These are phyloP conservation scores for Hermaeophaga mercurialis DNA, from an alignment of 2,888 invertebrate genomes.

Conservation along the genomic window DNA sequence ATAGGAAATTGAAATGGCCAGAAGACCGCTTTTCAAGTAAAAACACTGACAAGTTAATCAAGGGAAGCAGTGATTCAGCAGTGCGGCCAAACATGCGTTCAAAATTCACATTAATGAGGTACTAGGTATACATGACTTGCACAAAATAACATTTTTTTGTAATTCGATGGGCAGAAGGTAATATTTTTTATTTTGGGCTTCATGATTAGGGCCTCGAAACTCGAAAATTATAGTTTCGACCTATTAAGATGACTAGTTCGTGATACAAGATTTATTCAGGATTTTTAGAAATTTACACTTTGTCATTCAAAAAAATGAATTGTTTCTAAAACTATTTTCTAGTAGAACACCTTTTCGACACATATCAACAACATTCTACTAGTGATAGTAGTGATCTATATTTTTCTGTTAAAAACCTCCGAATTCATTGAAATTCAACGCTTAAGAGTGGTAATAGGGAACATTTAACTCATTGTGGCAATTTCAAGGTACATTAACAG, in stretches of 20 bases:
- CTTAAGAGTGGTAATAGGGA: no score
- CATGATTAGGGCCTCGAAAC: slow-evolving; percentile 14
- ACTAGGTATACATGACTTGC: slow-evolving; percentile 34
- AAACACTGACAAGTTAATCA: slow-evolving; percentile 59
- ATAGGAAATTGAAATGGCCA: slow-evolving; percentile 46
- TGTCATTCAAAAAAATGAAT: no score
- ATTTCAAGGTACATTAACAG: slow-evolving; percentile 22
- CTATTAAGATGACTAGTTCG: slow-evolving; percentile 16
- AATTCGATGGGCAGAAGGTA: slow-evolving; percentile 1
- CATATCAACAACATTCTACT: no score
- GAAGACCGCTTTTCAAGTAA: slow-evolving; percentile 53
- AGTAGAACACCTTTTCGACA: no score
- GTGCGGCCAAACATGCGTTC: slow-evolving; percentile 55
- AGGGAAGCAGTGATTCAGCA: slow-evolving; percentile 51
- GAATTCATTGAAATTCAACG: no score
- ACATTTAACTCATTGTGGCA: slow-evolving; percentile 15
- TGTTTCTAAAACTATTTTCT: no score
- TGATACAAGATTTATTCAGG: slow-evolving; percentile 1
- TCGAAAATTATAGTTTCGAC: slow-evolving; percentile 13
- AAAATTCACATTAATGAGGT: slow-evolving; percentile 54
- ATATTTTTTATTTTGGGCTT: background rate
- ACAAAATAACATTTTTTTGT: slow-evolving; percentile 4
- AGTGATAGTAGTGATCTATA: no score
- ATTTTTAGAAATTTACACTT: no score
- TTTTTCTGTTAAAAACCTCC: no score